These are phyloP conservation scores for Halcyon leucocephala DNA, from an alignment of 2,797 vertebrate genomes.

Conservation along the genomic window DNA sequence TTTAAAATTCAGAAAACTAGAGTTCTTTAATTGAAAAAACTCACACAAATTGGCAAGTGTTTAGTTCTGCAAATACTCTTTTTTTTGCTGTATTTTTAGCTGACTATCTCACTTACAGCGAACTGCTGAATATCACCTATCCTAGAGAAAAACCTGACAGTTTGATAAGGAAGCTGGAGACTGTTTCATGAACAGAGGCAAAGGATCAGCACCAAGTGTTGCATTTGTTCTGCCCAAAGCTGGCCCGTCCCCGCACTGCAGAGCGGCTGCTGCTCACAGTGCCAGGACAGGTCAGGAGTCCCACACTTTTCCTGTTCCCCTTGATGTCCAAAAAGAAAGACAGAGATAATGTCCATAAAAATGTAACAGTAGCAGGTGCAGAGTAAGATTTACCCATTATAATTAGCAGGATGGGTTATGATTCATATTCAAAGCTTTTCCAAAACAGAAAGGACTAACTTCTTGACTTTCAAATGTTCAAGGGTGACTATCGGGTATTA, in stretches of 20 bases:
- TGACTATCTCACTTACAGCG: background rate
- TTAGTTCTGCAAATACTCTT: background rate
- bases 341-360: background rate
- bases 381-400: background rate
- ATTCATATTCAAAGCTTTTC: background rate
- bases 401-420: background rate
- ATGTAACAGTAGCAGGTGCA: background rate
- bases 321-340: background rate
- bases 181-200: background rate
- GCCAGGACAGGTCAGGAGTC: background rate
- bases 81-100: background rate
- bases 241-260: background rate
- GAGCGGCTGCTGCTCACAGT: background rate
- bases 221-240: background rate
- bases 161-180: background rate
- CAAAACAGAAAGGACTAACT: background rate
- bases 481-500: background rate
- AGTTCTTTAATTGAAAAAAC: background rate
- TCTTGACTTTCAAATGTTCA: background rate
- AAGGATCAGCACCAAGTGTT: background rate
- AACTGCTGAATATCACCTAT: background rate
- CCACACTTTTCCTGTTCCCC: background rate
- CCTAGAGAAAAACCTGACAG: background rate
- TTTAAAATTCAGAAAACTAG: background rate
- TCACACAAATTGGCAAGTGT: background rate